Evolutionary conservation across 2,888 invertebrate genomes (phyloP), one percentile per base, ranked within the genome.

Genomic region (Mantis religiosa): DNA sequence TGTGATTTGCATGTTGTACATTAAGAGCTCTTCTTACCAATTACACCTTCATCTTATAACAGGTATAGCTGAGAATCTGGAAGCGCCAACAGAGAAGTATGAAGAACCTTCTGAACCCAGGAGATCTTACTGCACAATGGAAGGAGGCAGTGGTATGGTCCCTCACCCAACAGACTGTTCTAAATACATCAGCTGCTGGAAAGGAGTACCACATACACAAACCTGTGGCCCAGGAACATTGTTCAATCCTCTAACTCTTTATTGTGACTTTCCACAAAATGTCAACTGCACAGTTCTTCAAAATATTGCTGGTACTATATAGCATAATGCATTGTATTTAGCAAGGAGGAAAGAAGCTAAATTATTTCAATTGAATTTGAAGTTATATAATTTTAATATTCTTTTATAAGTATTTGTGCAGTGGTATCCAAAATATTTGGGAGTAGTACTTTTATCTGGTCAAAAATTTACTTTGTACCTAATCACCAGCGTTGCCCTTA

Each of bases 201-300:
- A 95, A 91, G 96, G 96, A 0, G 92, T 92, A 81, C 94, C 95
- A 0, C 94, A 94, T 90, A 92, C 95, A 3, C 95, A 95, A 92
- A 93, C 93, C 85, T 96, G 96, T 92, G 95, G 94, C 3, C 95
- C 95, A 2, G 96, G 95, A 28, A 96, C 96, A 0, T 94, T 95
- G 0, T 96, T 95, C 91, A 95, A 95, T 92, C 93, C 95, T 0
- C 90, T 91, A 2, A 91, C 93, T 83, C 93, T 93, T 84, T 93
- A 93, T 20, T 96, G 96, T 91, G 96, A 96, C 92, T 94, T 93
- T 92, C 95, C 95, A 1, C 91, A 93, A 83, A 95, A 95, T 89
- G 96, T 95, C 0, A 92, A 94, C 85, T 95, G 95, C 82, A 15
- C 83, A 30, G 4, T 6, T 30, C 83, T 30, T 83, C 30, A 83